Conservation (phyloP, 2,113 vertebrate genomes). For the Muscicapa adusta region DNA sequence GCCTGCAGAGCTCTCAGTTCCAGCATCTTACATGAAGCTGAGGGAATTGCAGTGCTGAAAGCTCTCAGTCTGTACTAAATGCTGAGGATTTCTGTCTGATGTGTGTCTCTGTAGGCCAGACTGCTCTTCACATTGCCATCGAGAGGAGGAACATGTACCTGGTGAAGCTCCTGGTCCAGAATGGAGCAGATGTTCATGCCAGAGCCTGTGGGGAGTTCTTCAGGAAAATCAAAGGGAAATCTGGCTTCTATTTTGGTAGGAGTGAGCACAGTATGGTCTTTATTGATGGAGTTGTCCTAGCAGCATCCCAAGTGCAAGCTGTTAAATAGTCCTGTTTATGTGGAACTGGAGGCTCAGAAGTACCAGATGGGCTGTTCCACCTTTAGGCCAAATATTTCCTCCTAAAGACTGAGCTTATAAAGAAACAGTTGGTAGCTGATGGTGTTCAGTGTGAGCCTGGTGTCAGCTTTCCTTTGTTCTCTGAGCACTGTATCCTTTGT, state of each 20-base stretch:
- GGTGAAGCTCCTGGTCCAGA: conserved; percentile 86
- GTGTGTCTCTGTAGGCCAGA: conserved; percentile 79
- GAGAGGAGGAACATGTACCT: conserved; percentile 87
- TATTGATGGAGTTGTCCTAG: neutral
- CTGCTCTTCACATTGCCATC: conserved; percentile 92
- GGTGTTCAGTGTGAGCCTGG: neutral
- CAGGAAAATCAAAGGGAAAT: conserved; percentile 79
- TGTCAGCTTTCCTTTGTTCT: neutral
- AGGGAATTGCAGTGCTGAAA: neutral
- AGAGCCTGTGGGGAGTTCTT: conserved; percentile 92
- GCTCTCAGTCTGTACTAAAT: neutral
- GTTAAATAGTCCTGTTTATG: conserved; percentile 1
- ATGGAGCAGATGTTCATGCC: conserved; percentile 87
- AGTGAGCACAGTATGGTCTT: neutral
- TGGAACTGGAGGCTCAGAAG: neutral
- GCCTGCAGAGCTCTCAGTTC: neutral
- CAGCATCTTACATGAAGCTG: neutral
- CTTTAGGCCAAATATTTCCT: neutral
- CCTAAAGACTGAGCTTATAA: neutral
- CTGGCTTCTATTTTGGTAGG: conserved; percentile 95
- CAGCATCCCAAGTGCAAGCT: neutral
- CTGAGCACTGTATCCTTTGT: neutral
- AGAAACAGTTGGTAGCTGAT: neutral
- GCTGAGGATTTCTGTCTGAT: neutral
- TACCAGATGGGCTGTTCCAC: neutral